Base-by-base conservation (phyloP, 2,888 invertebrate genomes). In the Psococerastis gibbosa region DNA sequence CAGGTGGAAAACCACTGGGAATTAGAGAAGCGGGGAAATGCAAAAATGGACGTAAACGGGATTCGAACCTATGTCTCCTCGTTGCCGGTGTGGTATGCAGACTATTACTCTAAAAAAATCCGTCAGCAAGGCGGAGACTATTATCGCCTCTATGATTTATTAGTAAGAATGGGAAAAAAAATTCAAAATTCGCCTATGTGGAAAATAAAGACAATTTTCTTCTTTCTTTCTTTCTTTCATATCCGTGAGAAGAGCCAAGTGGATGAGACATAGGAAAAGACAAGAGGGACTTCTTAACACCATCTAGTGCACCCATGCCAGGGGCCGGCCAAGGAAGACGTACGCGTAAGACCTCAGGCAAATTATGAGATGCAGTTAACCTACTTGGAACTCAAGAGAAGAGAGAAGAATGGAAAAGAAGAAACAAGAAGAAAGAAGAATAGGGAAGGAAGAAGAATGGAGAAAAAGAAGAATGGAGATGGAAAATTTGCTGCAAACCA, bases 11-110 rank as follows among this genome's bases (percentile, higher is more conserved):
- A n/a, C n/a, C n/a, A n/a, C n/a, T n/a, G n/a, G n/a, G n/a, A n/a
- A n/a, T n/a, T n/a, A n/a, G n/a, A n/a, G n/a, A n/a, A n/a, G n/a
- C n/a, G n/a, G n/a, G n/a, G n/a, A n/a, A n/a, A n/a, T n/a, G n/a
- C n/a, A n/a, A n/a, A n/a, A n/a, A n/a, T n/a, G n/a, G n/a, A n/a
- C n/a, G n/a, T n/a, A n/a, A n/a, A n/a, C n/a, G n/a, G n/a, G n/a
- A n/a, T n/a, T n/a, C n/a, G n/a, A n/a, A n/a, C 41, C 32, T 43
- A 43, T 17, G 43, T 43, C 3, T 47, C 43, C 17, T 47, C 43
- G 11, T 47, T 46, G n/a, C 43, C 46, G 23, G 45, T 42, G 31
- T 44, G 35, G 13, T 34, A 23, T 2, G 32, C 27, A 32, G 17
- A 33, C 33, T 43, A 43, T 35, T 17, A 43, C 35, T 27, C n/a